Base-by-base conservation (phyloP, 2,888 invertebrate genomes). In the Tiliacea citrago region DNA sequence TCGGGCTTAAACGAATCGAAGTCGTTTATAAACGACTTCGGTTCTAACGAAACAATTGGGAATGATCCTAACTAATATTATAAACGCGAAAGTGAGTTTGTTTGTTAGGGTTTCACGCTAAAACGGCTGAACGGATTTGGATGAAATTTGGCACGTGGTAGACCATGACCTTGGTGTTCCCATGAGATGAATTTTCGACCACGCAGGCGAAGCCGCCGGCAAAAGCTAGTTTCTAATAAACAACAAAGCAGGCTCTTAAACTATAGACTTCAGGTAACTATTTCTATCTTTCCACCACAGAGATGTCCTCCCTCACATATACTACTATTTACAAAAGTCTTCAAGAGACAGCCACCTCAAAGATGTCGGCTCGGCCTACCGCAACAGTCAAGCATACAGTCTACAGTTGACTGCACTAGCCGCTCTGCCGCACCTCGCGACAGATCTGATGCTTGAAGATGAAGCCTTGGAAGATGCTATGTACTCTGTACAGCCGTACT, bases 241-340 rank as follows among this genome's bases (percentile, higher is more conserved):
- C 2, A 24, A 13, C 13, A 55, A 55, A 55, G 7, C 55, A 24
- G 55, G 4, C 53, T 10, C 24, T 6, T 58, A 18, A 18, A 61
- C n/a, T n/a, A n/a, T n/a, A 39, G 61, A 47, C 63, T 29, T 29
- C 9, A n/a, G 7, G n/a, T 58, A 29, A 45, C 12, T 45, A 49
- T n/a, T n/a, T 51, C 21, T 12, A 29, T 21, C 0, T 61, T 8
- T 39, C 42, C 45, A 8, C 29, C 58, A 29, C 92, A 98, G 98
- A 79, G 97, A 98, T 87, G 97, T 98, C 0, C 92, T 98, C 29
- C 98, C 98, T 0, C 93, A 95, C 69, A 89, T 98, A 12, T 97
- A 97, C 86, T 90, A 93, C 69, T 97, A 97, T 88, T 94, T 98
- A 7, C 88, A 86, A 45, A 94, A 94, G 67, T 95, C 97, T 0